Evolutionary conservation across 2,797 vertebrate genomes (phyloP), one percentile per base, ranked within the genome.

Genomic region (Pempheris klunzingeri): DNA sequence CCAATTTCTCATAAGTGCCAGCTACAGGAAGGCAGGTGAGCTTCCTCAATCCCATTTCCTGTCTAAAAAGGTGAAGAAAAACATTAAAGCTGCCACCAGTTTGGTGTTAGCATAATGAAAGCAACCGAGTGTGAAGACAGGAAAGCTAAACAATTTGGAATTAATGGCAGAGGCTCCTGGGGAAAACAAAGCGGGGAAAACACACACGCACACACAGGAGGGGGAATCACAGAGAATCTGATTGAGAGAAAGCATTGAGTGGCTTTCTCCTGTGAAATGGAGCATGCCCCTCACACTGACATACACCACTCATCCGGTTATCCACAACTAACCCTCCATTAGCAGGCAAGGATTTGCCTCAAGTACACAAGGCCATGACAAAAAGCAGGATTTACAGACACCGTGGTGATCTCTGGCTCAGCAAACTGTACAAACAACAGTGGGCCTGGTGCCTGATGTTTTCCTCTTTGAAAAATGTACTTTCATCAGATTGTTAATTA

Each of bases 1-100:
- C 32, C 86, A 91, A 94, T 94, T 91, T 92, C 86, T 92, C 82
- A 83, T 73, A 76, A 85, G 86, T 69, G 86, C 74, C 74, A 84
- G 88, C 70, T 5, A 67, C 65, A 77, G 58, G 64, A 84, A 59
- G 73, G 77, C 82, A 85, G 91, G 90, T 91, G 75, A 90, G 80
- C 74, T 78, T 88, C 76, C 80, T 88, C 85, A 82, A 79, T 88
- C 78, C 82, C 65, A 65, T 81, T 88, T 87, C 77, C 77, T 84
- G 61, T 92, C 80, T 76, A 64, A 78, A 78, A 80, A 63, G 68
- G 57, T 32, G 64, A 69, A 61, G 65, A 53, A 75, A 84, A 81
- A 77, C 17, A 39, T 84, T 74, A 78, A 84, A 77, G 30, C 84
- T 76, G 70, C 80, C 82, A 82, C 86, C 72, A 10, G 78, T 84